These are phyloP conservation scores for Hymenochirus boettgeri DNA, from an alignment of 2,113 vertebrate species.

Conservation along the genomic window DNA sequence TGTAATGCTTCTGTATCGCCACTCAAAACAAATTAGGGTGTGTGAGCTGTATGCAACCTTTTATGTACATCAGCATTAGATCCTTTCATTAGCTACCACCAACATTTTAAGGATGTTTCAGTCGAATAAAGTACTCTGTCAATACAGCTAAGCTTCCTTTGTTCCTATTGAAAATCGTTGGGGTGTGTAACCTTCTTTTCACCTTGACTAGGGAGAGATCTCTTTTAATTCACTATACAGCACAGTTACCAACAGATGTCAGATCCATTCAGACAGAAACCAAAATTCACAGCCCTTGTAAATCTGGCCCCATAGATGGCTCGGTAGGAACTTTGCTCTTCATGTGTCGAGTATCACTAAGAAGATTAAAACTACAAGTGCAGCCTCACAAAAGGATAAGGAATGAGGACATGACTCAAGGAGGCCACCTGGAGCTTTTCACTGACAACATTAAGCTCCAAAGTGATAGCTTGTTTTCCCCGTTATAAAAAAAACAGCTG, in stretches of 20 bases:
- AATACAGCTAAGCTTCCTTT: conserved; percentile 50
- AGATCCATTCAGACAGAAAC: conserved; percentile 46
- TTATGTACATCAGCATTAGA: conserved; percentile 53
- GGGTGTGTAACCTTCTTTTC: conserved; percentile 52
- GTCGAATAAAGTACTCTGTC: conserved; percentile 51
- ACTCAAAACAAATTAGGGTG: conserved; percentile 43
- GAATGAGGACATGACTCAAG: neutral
- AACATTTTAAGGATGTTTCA: conserved; percentile 52
- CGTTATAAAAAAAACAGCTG: conserved; percentile 1
- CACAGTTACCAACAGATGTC: conserved; percentile 46
- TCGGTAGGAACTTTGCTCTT: conserved; percentile 36
- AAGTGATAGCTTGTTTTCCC: conserved; percentile 24
- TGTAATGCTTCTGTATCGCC: conserved; percentile 33
- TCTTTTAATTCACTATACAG: conserved; percentile 51
- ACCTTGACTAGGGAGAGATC: conserved; percentile 42
- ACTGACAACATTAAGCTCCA: conserved; percentile 40
- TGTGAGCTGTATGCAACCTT: conserved; percentile 45
- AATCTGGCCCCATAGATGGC: conserved; percentile 40
- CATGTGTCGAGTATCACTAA: conserved; percentile 41
- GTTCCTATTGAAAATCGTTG: conserved; percentile 53
- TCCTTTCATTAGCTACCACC: conserved; percentile 54
- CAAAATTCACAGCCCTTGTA: conserved; percentile 46
- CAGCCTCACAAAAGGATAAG: conserved; percentile 33
- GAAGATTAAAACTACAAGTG: conserved; percentile 50
- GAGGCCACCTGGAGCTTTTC: conserved; percentile 26